These are phyloP conservation scores for Gambelia wislizenii DNA, from an alignment of 2,797 vertebrate species.

Conservation along the genomic window DNA sequence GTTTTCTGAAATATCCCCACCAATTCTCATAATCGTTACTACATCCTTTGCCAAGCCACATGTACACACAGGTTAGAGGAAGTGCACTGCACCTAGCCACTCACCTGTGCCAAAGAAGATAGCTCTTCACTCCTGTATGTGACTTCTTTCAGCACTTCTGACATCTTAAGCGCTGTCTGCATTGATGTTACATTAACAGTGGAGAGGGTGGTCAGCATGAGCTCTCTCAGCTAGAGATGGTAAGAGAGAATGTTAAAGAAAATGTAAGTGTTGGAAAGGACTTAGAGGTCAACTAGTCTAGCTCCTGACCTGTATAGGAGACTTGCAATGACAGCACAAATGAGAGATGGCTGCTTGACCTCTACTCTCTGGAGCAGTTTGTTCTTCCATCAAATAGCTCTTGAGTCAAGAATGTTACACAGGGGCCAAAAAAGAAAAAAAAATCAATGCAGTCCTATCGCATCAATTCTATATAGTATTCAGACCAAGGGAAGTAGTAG, in stretches of 20 bases:
- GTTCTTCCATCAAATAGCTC: neutral
- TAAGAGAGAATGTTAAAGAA: constrained; percentile 55
- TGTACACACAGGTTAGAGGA: neutral
- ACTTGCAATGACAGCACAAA: neutral
- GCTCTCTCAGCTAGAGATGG: constrained; percentile 85
- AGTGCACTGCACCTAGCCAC: neutral
- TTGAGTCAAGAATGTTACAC: neutral
- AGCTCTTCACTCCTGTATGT: constrained; percentile 80
- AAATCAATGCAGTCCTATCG: no score
- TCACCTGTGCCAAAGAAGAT: constrained; percentile 42
- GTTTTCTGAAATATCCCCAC: neutral
- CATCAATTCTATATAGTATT: no score
- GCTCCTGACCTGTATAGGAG: no score
- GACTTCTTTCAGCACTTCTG: constrained; percentile 87
- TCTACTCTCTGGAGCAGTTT: neutral
- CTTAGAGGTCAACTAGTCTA: neutral
- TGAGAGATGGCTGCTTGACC: neutral
- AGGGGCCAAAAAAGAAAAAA: no score
- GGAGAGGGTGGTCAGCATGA: constrained; percentile 86
- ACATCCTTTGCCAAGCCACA: neutral
- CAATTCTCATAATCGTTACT: neutral
- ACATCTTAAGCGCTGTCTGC: constrained; percentile 83
- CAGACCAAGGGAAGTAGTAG: no score
- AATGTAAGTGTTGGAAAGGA: neutral
- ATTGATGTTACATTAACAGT: constrained; percentile 80